A percentile compares a stretch with the other conserved stretches of the same genome.
Evolutionary conservation across 2,797 vertebrate species (phyloP).

Genomic region (Xyrichtys novacula): DNA sequence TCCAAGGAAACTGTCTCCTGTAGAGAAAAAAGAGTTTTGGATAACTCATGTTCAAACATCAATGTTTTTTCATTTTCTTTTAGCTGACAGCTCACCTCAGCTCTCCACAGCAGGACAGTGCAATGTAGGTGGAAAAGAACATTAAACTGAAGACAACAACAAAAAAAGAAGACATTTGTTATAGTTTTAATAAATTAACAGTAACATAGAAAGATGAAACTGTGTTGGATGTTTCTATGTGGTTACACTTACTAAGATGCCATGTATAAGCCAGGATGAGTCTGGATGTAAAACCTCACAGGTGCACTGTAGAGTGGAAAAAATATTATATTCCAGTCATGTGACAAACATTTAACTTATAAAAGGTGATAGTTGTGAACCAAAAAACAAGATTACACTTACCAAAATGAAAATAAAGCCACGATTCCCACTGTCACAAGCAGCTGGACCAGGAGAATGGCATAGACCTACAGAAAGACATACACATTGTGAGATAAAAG

Average conservation of each 20-base stretch:
- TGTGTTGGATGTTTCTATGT: neutral
- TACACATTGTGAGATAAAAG: neutral
- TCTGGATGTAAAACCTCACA: slow-evolving; percentile 90
- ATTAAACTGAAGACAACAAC: slow-evolving; percentile 81
- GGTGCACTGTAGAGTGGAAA: slow-evolving; percentile 83
- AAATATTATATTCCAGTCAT: neutral
- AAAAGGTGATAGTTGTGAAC: neutral
- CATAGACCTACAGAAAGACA: slow-evolving; percentile 88
- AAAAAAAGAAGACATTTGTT: neutral
- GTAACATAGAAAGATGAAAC: neutral
- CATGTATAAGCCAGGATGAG: slow-evolving; percentile 92
- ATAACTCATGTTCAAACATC: neutral
- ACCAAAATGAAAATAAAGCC: slow-evolving; percentile 95
- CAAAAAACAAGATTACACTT: slow-evolving; percentile 27
- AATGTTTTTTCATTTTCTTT: neutral
- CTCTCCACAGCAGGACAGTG: slow-evolving; percentile 91
- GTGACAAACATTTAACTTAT: neutral
- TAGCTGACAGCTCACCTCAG: slow-evolving; percentile 83
- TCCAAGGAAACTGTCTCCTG: slow-evolving; percentile 96
- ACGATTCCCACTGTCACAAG: slow-evolving; percentile 89
- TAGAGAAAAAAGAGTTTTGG: slow-evolving; percentile 8
- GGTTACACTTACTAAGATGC: slow-evolving; percentile 91
- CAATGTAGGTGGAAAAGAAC: slow-evolving; percentile 93
- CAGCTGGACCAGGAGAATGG: slow-evolving; percentile 92
- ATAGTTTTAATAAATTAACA: neutral